phyloP scores from a whole-genome alignment of 2,797 vertebrate species.

The Echiichthys vipera region DNA sequence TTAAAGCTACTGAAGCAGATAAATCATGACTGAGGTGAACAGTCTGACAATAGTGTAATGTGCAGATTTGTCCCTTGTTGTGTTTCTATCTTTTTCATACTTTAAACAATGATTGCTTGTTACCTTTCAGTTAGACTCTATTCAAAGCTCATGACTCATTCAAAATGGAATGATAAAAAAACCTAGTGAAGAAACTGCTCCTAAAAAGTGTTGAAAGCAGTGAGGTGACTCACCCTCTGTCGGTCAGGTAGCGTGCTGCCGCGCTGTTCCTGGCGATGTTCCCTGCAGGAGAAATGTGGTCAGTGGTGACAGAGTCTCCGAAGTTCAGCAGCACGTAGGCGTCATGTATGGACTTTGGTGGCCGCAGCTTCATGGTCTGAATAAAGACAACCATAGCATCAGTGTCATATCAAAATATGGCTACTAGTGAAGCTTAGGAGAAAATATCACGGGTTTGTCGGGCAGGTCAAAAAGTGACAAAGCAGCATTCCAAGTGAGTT shows the following conservation, averaged over 20 bases:
- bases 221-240: constrained; percentile 86
- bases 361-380: constrained; percentile 88
- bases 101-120: not conserved
- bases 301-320: constrained; percentile 97
- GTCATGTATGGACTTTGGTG: constrained; percentile 85
- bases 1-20: no score
- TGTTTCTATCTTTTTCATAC: not conserved
- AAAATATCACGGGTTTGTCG: no score
- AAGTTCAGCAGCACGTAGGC: constrained; percentile 94
- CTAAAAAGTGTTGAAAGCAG: no score
- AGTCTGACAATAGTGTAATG: not conserved
- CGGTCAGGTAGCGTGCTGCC: constrained; percentile 92
- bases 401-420: no score
- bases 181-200: no score
- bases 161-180: no score
- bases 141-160: no score
- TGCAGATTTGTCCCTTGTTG: not conserved
- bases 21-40: no score
- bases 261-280: constrained; percentile 97
- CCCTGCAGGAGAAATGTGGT: constrained; percentile 98
- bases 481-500: no score
- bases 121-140: not conserved
- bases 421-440: no score
- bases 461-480: no score
- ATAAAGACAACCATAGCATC: not conserved